These are phyloP conservation scores for Mesorhabditis spiculigera DNA, from an alignment of 2,888 invertebrate species.

Conservation along the genomic window DNA sequence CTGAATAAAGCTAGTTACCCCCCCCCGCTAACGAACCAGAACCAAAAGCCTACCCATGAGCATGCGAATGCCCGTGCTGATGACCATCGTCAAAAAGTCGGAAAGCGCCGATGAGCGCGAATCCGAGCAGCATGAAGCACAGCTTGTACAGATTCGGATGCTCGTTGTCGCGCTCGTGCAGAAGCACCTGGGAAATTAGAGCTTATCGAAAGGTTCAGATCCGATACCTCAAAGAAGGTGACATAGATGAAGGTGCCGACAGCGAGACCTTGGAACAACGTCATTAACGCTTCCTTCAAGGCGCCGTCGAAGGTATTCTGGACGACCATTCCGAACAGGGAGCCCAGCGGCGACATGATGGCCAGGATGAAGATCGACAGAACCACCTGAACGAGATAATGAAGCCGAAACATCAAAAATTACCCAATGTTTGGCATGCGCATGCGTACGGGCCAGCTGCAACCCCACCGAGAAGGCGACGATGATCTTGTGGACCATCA, in stretches of 20 bases:
- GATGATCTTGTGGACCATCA: constrained; percentile 60
- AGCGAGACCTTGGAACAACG: constrained; percentile 75
- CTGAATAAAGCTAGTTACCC: too few species aligned
- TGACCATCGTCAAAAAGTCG: constrained; percentile 34
- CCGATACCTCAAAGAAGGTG: constrained; percentile 87
- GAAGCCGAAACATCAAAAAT: constrained; percentile 7
- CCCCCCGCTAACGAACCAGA: too few species aligned
- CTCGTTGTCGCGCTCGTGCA: constrained; percentile 58
- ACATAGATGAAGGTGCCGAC: constrained; percentile 89
- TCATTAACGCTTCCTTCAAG: constrained; percentile 26
- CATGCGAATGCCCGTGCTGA: constrained; percentile 14
- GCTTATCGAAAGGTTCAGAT: background rate
- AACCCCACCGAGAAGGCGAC: constrained; percentile 67
- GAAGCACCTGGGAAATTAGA: constrained; percentile 60
- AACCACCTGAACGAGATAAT: constrained; percentile 21
- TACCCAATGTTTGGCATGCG: constrained; percentile 53
- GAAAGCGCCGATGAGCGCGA: constrained; percentile 49
- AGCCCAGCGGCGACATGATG: constrained; percentile 71
- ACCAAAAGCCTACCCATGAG: background rate
- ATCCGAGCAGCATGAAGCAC: constrained; percentile 51
- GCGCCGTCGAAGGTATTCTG: constrained; percentile 28
- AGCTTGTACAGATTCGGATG: constrained; percentile 56
- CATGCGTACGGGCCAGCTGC: constrained; percentile 56
- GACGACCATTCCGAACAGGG: constrained; percentile 45
- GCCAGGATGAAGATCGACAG: constrained; percentile 62